These are phyloP conservation scores for Strix uralensis DNA, from an alignment of 2,113 vertebrate genomes.

Conservation along the genomic window DNA sequence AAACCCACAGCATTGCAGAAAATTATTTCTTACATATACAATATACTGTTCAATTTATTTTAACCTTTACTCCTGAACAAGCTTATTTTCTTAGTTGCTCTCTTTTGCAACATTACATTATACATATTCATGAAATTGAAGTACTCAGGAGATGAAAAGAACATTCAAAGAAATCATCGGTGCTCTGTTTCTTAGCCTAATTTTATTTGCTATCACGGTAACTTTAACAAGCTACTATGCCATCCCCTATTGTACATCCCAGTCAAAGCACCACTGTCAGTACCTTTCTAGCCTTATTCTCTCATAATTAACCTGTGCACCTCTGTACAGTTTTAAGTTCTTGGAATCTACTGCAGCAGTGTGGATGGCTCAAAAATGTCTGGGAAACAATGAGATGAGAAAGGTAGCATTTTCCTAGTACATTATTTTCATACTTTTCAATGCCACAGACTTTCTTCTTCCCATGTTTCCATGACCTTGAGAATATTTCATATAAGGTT, in stretches of 20 bases:
- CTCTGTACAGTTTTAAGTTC: neutral
- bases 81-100: constrained; percentile 5
- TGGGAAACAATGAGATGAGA: neutral
- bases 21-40: neutral
- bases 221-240: neutral
- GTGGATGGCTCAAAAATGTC: fast-evolving
- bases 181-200: neutral
- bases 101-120: neutral
- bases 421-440: neutral
- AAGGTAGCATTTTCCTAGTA: neutral
- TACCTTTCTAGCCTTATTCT: neutral
- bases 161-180: neutral
- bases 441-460: neutral
- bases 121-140: constrained; percentile 4
- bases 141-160: neutral
- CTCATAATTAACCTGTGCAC: neutral
- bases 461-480: neutral
- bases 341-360: neutral
- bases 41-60: neutral
- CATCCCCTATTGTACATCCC: neutral
- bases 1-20: neutral
- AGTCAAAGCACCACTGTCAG: neutral
- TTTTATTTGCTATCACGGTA: neutral
- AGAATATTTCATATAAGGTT: neutral
- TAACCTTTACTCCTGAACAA: constrained; percentile 43